Evolutionary conservation across 1,140 invertebrate genomes (phyloP), one percentile per base, ranked within the genome.

Genomic region (Drosophila pallidifrons): DNA sequence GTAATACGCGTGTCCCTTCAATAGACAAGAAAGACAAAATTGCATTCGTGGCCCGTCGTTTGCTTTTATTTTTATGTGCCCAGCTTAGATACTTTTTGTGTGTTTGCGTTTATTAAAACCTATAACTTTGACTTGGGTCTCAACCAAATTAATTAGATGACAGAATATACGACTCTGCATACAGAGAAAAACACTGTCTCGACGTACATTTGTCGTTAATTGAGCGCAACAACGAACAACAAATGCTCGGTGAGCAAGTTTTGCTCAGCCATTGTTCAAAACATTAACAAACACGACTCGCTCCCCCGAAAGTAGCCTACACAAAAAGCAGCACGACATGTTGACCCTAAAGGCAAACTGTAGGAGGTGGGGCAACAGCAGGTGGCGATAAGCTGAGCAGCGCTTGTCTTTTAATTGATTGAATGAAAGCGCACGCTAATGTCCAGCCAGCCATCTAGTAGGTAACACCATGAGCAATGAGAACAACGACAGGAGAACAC

Each of bases 1-100:
- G 85, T 88, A 88, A 89, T 88, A 83, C 83, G 70, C 83, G 71
- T 75, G 68, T 70, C 80, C 83, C 64, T 71, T 80, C 80, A 82
- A 80, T 65, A 72, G 68, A 67, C 75, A 76, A 61, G 57, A 81
- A 76, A 61, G 57, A 81, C 72, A 49, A 88, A 85, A 89, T 90
- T 89, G 81, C 86, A 89, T 90, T 79, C 83, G 63, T 61, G 13
- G 11, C 13, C 13, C 25, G 61, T 72, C 73, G 68, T 75, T 87
- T 82, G 32, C 58, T 65, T 70, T 57, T 73, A 75, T 81, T 85
- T 87, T 89, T 87, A 89, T 89, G 70, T 49, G 25, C 1, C 3
- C 16, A 16, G 66, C 65, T 80, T 67, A 75, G 61, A 63, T 47
- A 58, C 35, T 20, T 16, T 58, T 52, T 38, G 58, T 70, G 69